Conservation (phyloP, 2,797 vertebrate species). For the Chromis chromis region DNA sequence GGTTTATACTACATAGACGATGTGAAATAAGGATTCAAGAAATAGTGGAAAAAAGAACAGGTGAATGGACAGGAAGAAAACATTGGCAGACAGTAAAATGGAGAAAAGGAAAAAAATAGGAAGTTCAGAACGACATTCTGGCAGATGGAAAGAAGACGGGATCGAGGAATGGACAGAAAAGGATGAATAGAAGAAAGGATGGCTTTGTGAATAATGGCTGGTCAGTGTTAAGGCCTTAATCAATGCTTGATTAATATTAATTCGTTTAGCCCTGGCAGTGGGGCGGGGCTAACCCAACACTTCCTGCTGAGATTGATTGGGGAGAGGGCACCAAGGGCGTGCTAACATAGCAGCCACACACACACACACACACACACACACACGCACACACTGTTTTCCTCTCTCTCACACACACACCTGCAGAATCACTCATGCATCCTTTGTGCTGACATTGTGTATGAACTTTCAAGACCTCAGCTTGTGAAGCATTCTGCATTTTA, state of each 20-base stretch:
- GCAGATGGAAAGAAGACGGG: constrained; percentile 12
- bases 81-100: not conserved
- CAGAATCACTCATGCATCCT: constrained; percentile 62
- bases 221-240: constrained; percentile 80
- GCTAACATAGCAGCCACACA: constrained; percentile 60
- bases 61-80: not conserved
- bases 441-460: constrained; percentile 70
- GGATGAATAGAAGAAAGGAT: constrained; percentile 41
- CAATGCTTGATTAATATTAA: constrained; percentile 88
- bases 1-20: not conserved
- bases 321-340: constrained; percentile 73
- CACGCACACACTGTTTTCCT: not conserved
- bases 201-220: constrained; percentile 79
- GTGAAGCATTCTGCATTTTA: constrained; percentile 64
- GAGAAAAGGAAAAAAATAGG: not conserved
- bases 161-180: constrained; percentile 45
- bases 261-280: constrained; percentile 72
- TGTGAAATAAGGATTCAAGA: not conserved
- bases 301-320: constrained; percentile 82
- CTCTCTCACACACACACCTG: constrained; percentile 13
- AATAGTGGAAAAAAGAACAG: not conserved
- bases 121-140: constrained; percentile 15
- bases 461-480: constrained; percentile 61
- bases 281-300: constrained; percentile 76
- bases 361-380: constrained; percentile 15